These are phyloP conservation scores for Petrocephalus zakoni DNA, from an alignment of 2,113 vertebrate genomes.

Conservation along the genomic window DNA sequence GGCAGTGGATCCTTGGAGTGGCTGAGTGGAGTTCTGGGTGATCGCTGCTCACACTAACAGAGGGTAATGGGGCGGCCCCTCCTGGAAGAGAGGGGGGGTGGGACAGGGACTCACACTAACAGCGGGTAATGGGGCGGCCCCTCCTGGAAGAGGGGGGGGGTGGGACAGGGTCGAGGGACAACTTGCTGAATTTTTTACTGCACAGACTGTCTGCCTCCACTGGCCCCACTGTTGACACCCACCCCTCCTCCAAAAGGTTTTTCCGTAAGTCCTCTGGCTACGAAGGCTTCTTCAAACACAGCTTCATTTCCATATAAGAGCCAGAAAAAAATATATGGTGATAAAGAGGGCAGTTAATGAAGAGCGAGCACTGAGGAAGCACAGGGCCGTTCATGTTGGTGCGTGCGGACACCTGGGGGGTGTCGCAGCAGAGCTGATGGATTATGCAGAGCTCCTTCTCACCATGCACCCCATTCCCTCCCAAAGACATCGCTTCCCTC, in stretches of 20 bases:
- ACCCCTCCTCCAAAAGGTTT: too few species aligned
- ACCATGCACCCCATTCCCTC: background rate
- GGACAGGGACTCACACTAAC: background rate
- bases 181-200: background rate
- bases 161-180: background rate
- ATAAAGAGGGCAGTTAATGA: too few species aligned
- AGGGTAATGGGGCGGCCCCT: slow-evolving; percentile 8
- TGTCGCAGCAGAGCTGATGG: background rate
- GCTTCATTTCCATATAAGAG: too few species aligned
- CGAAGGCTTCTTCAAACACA: too few species aligned
- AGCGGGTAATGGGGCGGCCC: slow-evolving; percentile 9
- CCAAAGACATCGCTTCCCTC: background rate
- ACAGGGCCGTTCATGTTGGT: too few species aligned
- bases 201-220: background rate
- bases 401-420: too few species aligned
- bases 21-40: background rate
- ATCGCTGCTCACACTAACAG: background rate
- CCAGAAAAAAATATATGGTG: too few species aligned
- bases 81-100: too few species aligned
- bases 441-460: background rate
- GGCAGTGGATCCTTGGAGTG: background rate
- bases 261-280: too few species aligned
- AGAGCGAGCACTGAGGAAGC: too few species aligned
- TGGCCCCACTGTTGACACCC: too few species aligned
- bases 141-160: background rate